Base-by-base conservation (phyloP, 2,797 vertebrate species). In the Pseudopleuronectes americanus region DNA sequence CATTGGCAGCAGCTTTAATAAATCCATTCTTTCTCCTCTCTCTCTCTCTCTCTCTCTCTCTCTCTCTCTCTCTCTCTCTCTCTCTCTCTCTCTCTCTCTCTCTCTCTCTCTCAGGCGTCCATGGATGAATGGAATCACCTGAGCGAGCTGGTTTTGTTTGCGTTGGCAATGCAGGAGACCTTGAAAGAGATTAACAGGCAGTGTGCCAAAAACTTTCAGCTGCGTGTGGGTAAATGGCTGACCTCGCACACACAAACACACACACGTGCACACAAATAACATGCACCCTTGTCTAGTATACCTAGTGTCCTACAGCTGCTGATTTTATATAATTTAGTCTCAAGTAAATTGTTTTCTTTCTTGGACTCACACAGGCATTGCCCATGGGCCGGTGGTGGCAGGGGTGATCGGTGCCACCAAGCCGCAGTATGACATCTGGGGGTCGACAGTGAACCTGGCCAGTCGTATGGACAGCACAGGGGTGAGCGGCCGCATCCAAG, bases 371-470 rank as follows among this genome's bases (percentile, higher is more conserved):
- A 16, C 68, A 95, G 94, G 94, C 33, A 95, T 94, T 17, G 91
- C 94, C 7, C 93, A 95, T 0, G 93, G 94, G 6, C 94, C 94
- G 0, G 92, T 94, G 76, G 90, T 95, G 0, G 93, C 94, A 0
- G 93, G 94, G 8, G 93, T 94, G 64, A 95, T 95, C 0, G 93
- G 94, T 1, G 90, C 93, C 67, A 92, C 92, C 55, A 95, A 95
- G 76, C 95, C 94, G 0, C 94, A 95, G 80, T 95, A 95, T 3
- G 95, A 95, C 76, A 95, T 95, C 84, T 95, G 95, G 94, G 94
- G 94, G 13, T 86, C 92, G 6, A 95, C 93, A 0, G 94, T 95
- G 79, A 95, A 95, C 79, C 71, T 95, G 81, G 94, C 94, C 28
- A 95, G 94, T 73, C 92, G 94, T 22, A 95, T 95, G 94, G 94